Conservation (phyloP, 2,888 invertebrate genomes). For the Philhelius pedissequus region DNA sequence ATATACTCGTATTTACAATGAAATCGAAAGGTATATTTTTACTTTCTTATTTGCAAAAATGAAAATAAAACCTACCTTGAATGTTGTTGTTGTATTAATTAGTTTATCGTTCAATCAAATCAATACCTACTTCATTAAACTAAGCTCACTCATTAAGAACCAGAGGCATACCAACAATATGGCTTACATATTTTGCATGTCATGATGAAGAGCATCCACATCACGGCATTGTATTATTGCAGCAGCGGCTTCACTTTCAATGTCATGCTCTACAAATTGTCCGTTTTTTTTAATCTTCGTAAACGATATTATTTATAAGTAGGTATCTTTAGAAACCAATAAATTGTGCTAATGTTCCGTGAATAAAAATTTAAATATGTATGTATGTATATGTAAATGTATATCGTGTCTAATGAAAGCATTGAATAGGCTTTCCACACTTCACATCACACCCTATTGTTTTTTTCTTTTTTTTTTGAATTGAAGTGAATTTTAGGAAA, state of each 20-base stretch:
- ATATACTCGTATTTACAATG: background rate
- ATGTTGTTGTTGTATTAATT: background rate
- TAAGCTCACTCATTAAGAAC: conserved; percentile 16
- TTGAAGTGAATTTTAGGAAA: background rate
- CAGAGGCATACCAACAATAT: conserved; percentile 7
- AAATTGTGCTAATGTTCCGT: conserved; percentile 17
- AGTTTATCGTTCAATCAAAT: conserved; percentile 47
- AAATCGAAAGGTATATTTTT: background rate
- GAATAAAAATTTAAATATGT: background rate
- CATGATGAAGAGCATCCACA: background rate
- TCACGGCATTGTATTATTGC: background rate
- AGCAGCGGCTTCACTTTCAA: conserved; percentile 40
- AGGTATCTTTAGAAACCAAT: background rate
- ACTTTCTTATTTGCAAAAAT: conserved; percentile 5
- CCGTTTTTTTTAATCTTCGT: background rate
- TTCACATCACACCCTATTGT: background rate
- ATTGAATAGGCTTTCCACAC: conserved; percentile 1
- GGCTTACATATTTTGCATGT: conserved; percentile 12
- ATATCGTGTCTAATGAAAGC: background rate
- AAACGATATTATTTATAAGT: background rate
- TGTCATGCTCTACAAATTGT: conserved; percentile 49
- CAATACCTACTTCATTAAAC: conserved; percentile 38
- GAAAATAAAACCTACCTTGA: background rate
- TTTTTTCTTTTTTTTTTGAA: no score
- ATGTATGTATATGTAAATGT: background rate